phyloP scores from a whole-genome alignment of 2,888 invertebrate genomes.

The Anaspis maculata region DNA sequence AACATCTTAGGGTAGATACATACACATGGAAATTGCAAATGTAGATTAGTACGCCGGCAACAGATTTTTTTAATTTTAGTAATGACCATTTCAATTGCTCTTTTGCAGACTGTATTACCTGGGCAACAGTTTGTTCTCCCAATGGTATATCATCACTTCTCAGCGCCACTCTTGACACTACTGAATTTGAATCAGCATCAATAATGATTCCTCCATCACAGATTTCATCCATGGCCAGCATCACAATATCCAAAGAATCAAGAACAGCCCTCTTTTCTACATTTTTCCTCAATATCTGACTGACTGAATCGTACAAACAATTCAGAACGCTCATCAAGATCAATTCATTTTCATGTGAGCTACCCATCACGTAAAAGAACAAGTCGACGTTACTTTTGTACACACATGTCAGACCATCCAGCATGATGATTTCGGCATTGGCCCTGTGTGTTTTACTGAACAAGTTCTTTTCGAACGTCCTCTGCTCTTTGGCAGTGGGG shows the following conservation, averaged over 20 bases:
- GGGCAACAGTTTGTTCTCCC: constrained; percentile 97
- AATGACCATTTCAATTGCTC: constrained; percentile 98
- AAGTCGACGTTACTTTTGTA: constrained; percentile 97
- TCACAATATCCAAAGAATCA: constrained; percentile 90
- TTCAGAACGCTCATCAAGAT: constrained; percentile 90
- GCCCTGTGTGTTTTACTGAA: constrained; percentile 96
- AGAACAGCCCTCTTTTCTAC: constrained; percentile 88
- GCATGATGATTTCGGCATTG: constrained; percentile 96
- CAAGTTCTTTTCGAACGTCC: constrained; percentile 93
- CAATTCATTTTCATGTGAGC: constrained; percentile 93
- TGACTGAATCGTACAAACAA: constrained; percentile 92
- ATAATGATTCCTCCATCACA: constrained; percentile 81
- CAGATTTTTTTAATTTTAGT: constrained; percentile 76
- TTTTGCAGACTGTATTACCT: constrained; percentile 94
- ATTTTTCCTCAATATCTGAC: constrained; percentile 87
- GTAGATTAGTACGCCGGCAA: too few species aligned
- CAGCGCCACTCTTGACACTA: constrained; percentile 87
- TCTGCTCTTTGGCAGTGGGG: constrained; percentile 89
- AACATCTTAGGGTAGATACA: too few species aligned
- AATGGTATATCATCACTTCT: constrained; percentile 94
- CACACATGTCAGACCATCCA: constrained; percentile 95
- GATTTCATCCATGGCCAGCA: constrained; percentile 96
- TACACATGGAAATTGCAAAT: too few species aligned
- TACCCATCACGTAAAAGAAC: constrained; percentile 98
- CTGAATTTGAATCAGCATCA: constrained; percentile 89